Evolutionary conservation across 53 echinoderm and acorn worm genomes (phyloP), one percentile per base, ranked within the genome.

Genomic region (Patiria pectinifera): DNA sequence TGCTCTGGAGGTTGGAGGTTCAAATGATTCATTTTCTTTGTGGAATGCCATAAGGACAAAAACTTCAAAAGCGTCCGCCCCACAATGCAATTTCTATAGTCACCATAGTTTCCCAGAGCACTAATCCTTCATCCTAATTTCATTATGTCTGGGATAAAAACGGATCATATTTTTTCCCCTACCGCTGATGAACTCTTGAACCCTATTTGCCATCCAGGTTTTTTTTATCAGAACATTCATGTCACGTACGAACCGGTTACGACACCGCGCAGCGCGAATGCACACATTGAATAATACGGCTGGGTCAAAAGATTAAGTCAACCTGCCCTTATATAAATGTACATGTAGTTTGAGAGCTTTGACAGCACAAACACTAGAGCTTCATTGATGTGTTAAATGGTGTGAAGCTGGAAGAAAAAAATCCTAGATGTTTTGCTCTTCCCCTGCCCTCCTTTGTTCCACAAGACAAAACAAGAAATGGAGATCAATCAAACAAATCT

Each of bases 271-370:
- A 76, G 10, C 23, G 7, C 43, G 23, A 26, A 76, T 35, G 43
- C 74, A 23, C 24, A 74, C 74, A 24, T n/a, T 78, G 19, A 47
- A 78, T 78, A 46, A 13, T 78, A 13, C 4, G 45, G 4, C 77
- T 11, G 77, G 77, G 77, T 77, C 77, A 77, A 35, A 77, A 35
- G 77, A 11, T 77, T 77, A 77, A 77, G 26, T 43, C 45, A 77
- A 77, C 77, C 77, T 11, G 43, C 35, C 77, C 43, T 77, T 77
- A 25, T 25, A 26, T 24, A 35, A 35, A 35, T 35, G 0, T 35
- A 1, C 1, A 35, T 35, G 35, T 35, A 35, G 35, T 35, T 35
- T 35, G 35, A 35, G 35, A 35, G 35, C 35, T 35, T 35, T 35
- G 35, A 35, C 35, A 35, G 35, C 35, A 35, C 35, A 35, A 35